phyloP scores from a whole-genome alignment of 2,888 invertebrate genomes.

The Hypolimnas misippus region DNA sequence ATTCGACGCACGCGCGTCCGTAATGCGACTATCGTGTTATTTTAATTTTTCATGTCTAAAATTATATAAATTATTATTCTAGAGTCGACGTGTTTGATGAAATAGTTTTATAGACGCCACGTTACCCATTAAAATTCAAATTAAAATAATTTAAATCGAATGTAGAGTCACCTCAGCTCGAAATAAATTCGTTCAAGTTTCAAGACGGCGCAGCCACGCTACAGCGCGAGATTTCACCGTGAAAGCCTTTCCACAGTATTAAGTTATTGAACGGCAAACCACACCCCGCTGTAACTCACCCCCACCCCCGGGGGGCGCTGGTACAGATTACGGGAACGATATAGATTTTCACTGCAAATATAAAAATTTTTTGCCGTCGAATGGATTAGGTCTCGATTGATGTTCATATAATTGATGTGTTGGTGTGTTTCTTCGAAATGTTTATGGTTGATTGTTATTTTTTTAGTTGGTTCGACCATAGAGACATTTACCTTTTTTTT shows the following conservation, averaged over 20 bases:
- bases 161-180: constrained; percentile 15
- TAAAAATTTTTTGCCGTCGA: constrained; percentile 32
- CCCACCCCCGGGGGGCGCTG: constrained; percentile 50
- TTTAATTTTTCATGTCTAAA: background rate
- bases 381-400: constrained; percentile 30
- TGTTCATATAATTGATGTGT: constrained; percentile 29
- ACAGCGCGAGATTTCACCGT: constrained; percentile 80
- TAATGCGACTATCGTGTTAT: background rate
- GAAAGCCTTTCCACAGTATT: constrained; percentile 84
- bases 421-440: constrained; percentile 19
- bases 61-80: too few species aligned
- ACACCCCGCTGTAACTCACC: constrained; percentile 79
- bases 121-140: too few species aligned
- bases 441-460: constrained; percentile 16
- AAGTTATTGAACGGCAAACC: constrained; percentile 85
- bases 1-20: background rate
- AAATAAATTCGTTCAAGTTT: constrained; percentile 48
- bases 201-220: constrained; percentile 56
- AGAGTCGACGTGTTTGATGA: background rate
- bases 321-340: constrained; percentile 61
- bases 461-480: background rate
- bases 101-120: too few species aligned
- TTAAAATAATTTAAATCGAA: background rate
- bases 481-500: background rate
- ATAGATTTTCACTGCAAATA: constrained; percentile 36